Evolutionary conservation across 2,888 invertebrate species (phyloP), one percentile per base, ranked within the genome.

Genomic region (Belgica antarctica): DNA sequence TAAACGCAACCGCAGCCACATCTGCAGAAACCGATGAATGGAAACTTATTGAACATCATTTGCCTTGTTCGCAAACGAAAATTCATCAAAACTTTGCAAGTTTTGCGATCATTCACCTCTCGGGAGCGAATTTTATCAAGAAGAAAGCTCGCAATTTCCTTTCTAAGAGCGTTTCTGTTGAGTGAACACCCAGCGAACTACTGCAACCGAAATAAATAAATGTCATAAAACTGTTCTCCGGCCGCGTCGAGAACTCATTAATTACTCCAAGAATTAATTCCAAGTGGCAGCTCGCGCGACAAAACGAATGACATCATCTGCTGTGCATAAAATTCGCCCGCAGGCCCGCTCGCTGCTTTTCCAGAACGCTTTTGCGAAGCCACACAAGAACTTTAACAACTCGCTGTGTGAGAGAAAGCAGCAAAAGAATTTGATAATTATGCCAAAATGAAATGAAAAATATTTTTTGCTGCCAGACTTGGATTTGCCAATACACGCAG

Each of bases 231-330:
- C 2, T 17, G 52, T 52, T 17, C 46, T 46, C 7, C 4, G 15
- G 15, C 8, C 46, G 4, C 5, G 46, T 52, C 52, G 22, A 22
- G 12, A 17, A 52, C 7, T 12, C 22, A 52, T 52, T 52, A 52
- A 52, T 52, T 52, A 52, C 8, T 52, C 3, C 12, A 22, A n/a
- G 22, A 52, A 22, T n/a, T n/a, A n/a, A n/a, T n/a, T n/a, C n/a
- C n/a, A n/a, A n/a, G n/a, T n/a, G n/a, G n/a, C n/a, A n/a, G n/a
- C n/a, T n/a, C n/a, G n/a, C 22, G 19, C 52, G 22, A 52, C 52
- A 52, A 12, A 52, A 52, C 52, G 22, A 22, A 52, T 52, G 52
- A 52, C 52, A 52, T 52, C 52, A 52, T 52, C 52, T 52, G 52
- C 22, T 52, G 7, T 52, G 52, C 41, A 41, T 41, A 41, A 41